Evolutionary conservation across 2,797 vertebrate genomes (phyloP).

Genomic region (Molossus alvarezi): DNA sequence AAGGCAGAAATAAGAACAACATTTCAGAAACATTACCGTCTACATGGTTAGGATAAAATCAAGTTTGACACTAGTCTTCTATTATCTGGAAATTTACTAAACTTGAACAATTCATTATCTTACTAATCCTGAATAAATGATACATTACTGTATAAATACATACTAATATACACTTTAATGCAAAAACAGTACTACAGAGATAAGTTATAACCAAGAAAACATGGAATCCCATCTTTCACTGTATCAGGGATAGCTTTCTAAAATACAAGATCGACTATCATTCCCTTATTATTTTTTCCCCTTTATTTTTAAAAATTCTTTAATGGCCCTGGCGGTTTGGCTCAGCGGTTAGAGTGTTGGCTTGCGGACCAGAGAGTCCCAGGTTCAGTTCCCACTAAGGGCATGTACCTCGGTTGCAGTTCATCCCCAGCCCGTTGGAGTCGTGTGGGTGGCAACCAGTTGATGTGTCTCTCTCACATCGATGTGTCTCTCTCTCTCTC

Average conservation of each 20-base stretch:
- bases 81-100: conserved; percentile 54
- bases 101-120: conserved; percentile 35
- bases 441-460: too few species aligned
- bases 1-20: conserved; percentile 60
- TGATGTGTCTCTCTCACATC: too few species aligned
- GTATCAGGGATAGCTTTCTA: not conserved
- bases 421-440: too few species aligned
- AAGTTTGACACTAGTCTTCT: conserved; percentile 43
- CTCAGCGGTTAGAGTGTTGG: too few species aligned
- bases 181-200: not conserved
- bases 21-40: conserved; percentile 49
- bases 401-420: too few species aligned
- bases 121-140: conserved; percentile 39
- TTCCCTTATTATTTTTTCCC: not conserved
- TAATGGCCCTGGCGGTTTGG: not conserved
- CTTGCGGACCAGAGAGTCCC: too few species aligned
- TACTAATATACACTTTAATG: not conserved
- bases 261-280: not conserved
- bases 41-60: conserved; percentile 55
- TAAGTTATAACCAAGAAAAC: conserved; percentile 46
- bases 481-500: too few species aligned
- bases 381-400: too few species aligned
- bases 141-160: not conserved
- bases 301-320: conserved; percentile 42
- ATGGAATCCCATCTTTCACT: not conserved